These are phyloP conservation scores for Drosophila ohnishii DNA, from an alignment of 1,140 invertebrate species.

Conservation along the genomic window DNA sequence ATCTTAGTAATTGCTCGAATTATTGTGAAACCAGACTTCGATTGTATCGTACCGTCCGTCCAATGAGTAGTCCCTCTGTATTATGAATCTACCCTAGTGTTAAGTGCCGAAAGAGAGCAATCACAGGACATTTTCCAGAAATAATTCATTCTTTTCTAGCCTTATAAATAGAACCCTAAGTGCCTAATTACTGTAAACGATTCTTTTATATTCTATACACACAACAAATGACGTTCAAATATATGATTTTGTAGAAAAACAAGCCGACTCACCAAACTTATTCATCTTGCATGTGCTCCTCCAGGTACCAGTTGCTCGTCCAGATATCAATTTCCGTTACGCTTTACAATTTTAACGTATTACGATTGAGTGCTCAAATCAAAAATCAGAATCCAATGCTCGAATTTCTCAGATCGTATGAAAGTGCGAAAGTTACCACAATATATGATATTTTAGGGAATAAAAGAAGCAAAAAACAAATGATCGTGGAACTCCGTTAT, in stretches of 20 bases:
- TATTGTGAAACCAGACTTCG: conserved; percentile 42
- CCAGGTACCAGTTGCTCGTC: not conserved
- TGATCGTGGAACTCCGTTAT: conserved; percentile 61
- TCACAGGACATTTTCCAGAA: conserved; percentile 16
- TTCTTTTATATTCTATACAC: conserved; percentile 29
- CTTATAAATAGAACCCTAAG: conserved; percentile 56
- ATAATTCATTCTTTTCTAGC: conserved; percentile 30
- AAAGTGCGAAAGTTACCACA: conserved; percentile 50
- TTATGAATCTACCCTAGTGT: conserved; percentile 42
- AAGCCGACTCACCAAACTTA: conserved; percentile 63
- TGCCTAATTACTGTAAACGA: conserved; percentile 12
- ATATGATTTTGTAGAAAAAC: conserved; percentile 20
- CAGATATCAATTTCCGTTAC: conserved; percentile 22
- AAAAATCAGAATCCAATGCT: conserved; percentile 34
- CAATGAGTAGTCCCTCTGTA: conserved; percentile 51
- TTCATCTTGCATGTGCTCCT: conserved; percentile 54
- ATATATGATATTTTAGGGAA: conserved; percentile 38
- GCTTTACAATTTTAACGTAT: conserved; percentile 40
- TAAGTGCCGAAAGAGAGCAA: conserved; percentile 59
- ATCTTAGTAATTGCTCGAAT: conserved; percentile 40
- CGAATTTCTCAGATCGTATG: conserved; percentile 32
- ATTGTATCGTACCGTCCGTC: conserved; percentile 56
- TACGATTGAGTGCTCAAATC: conserved; percentile 31
- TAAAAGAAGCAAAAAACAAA: conserved; percentile 62
- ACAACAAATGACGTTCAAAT: conserved; percentile 34